Evolutionary conservation across 2,888 invertebrate genomes (phyloP).

Genomic region (Gordius sp.): DNA sequence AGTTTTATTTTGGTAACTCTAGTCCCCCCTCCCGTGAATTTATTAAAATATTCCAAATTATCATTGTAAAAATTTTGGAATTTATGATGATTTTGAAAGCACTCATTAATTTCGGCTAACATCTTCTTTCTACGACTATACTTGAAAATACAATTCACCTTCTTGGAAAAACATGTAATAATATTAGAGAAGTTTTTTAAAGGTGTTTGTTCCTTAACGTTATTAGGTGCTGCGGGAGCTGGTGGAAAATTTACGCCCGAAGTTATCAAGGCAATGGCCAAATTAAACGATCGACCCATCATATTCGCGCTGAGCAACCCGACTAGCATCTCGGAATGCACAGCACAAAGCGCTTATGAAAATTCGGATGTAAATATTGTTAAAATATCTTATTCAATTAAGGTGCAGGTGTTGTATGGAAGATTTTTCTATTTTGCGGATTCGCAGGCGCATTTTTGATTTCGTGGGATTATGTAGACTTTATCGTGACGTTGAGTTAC

Average conservation of each 20-base stretch:
- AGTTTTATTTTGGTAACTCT: no score
- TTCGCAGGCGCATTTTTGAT: no score
- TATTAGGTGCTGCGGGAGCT: conserved; percentile 59
- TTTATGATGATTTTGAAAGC: no score
- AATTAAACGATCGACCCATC: conserved; percentile 53
- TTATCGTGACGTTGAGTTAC: no score
- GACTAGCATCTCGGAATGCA: conserved; percentile 88
- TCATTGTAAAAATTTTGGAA: no score
- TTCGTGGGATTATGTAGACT: no score
- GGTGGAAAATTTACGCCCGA: conserved; percentile 69
- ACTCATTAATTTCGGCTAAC: no score
- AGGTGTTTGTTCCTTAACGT: conserved; percentile 16
- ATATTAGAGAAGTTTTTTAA: conserved; percentile 15
- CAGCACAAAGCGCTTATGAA: conserved; percentile 82
- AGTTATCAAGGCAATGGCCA: conserved; percentile 59
- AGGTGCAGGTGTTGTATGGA: no score
- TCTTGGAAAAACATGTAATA: conserved; percentile 16
- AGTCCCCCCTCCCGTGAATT: no score
- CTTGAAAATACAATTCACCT: background rate
- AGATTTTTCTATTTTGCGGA: no score
- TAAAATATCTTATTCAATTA: no score
- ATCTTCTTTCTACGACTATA: background rate
- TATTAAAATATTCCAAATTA: no score
- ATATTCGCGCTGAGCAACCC: conserved; percentile 96
- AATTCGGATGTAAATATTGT: conserved; percentile 58